A percentile compares a stretch with the other conserved stretches of the same genome.
phyloP scores from a whole-genome alignment of 1,140 invertebrate species.

The Danaus melanippus region DNA sequence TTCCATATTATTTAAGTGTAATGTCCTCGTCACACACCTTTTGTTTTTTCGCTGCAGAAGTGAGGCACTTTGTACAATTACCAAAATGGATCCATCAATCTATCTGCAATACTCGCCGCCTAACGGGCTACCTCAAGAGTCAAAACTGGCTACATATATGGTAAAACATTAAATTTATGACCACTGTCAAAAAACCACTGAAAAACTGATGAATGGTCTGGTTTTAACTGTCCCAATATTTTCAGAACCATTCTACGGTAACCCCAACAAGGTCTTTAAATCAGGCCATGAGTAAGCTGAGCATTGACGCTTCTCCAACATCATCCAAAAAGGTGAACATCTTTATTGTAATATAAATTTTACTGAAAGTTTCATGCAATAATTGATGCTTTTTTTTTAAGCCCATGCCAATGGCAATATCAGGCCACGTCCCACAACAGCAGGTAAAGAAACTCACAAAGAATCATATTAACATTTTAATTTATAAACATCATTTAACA shows the following conservation, averaged over 20 bases:
- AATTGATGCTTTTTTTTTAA: too few species aligned
- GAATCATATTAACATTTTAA: too few species aligned
- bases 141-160: constrained; percentile 89
- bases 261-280: constrained; percentile 43
- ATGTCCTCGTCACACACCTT: constrained; percentile 11
- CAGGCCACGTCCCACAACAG: too few species aligned
- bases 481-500: too few species aligned
- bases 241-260: constrained; percentile 47
- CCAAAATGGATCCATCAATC: constrained; percentile 53
- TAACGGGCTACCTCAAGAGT: constrained; percentile 87
- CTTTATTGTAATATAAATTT: constrained; percentile 1
- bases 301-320: constrained; percentile 44
- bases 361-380: too few species aligned
- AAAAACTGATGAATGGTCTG: too few species aligned
- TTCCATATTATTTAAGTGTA: background rate
- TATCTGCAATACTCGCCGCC: constrained; percentile 72
- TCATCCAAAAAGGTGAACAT: constrained; percentile 40
- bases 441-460: too few species aligned
- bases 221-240: constrained; percentile 1
- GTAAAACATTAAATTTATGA: constrained; percentile 56
- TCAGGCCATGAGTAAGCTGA: constrained; percentile 44
- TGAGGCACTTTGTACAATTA: constrained; percentile 12
- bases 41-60: constrained; percentile 20
- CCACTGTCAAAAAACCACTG: too few species aligned
- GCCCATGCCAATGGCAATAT: too few species aligned